Evolutionary conservation across 2,888 invertebrate species (phyloP).

Genomic region (Therioaphis trifolii): DNA sequence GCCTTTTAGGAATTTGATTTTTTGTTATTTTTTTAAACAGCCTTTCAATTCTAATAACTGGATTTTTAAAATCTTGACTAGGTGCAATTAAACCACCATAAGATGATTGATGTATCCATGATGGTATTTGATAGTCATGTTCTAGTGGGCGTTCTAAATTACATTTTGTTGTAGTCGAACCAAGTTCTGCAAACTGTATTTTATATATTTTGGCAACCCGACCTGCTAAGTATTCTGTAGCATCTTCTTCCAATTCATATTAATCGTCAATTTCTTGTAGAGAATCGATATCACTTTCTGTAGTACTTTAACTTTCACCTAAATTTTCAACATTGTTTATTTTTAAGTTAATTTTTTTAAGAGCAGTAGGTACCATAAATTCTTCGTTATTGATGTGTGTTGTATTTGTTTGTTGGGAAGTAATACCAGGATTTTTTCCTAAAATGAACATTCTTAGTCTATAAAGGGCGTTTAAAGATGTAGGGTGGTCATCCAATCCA

Average conservation of each 20-base stretch:
- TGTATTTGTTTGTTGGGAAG: slow-evolving; percentile 12
- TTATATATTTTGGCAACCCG: slow-evolving; percentile 20
- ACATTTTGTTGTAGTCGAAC: slow-evolving; percentile 2
- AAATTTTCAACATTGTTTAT: not conserved
- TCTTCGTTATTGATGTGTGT: not conserved
- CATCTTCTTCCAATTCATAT: not conserved
- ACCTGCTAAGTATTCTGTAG: too few relatives aligned
- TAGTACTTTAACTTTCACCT: not conserved
- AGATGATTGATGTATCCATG: slow-evolving; percentile 8
- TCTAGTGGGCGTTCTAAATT: not conserved
- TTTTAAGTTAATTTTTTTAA: slow-evolving; percentile 17
- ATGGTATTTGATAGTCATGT: slow-evolving; percentile 16
- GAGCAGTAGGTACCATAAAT: slow-evolving; percentile 11
- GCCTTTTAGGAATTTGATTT: not conserved
- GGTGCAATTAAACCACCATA: slow-evolving; percentile 15
- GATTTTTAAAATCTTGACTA: slow-evolving; percentile 9
- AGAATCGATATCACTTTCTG: not conserved
- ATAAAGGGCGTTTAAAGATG: too few relatives aligned
- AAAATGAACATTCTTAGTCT: too few relatives aligned
- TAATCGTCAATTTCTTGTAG: not conserved
- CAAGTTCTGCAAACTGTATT: not conserved
- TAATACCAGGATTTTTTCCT: too few relatives aligned
- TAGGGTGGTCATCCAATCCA: too few relatives aligned
- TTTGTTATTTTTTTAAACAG: slow-evolving; percentile 18
- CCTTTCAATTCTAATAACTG: not conserved